Evolutionary conservation across 2,113 vertebrate species (phyloP).

Genomic region (Calyptomena viridis): DNA sequence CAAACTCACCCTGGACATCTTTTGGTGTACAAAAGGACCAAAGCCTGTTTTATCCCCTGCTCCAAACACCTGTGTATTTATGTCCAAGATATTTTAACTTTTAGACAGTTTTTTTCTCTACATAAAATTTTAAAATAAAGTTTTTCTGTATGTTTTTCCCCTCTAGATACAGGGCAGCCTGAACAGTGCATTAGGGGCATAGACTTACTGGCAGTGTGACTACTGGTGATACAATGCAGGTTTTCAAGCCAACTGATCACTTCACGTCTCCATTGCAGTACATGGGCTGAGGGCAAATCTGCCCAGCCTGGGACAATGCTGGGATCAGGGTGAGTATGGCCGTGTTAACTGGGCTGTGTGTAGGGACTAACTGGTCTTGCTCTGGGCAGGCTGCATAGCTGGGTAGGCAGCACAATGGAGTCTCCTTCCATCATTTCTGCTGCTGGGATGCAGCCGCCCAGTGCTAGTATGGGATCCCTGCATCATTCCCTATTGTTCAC

Average conservation of each 20-base stretch:
- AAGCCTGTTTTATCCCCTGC: neutral
- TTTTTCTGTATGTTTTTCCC: neutral
- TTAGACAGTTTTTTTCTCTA: neutral
- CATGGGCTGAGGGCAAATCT: neutral
- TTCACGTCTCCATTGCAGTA: neutral
- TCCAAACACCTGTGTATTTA: neutral
- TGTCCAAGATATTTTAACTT: neutral
- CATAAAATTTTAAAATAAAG: neutral
- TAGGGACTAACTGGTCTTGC: neutral
- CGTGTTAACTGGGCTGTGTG: neutral
- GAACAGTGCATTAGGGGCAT: neutral
- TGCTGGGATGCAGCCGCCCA: neutral
- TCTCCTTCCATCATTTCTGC: neutral
- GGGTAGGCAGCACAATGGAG: rapidly evolving
- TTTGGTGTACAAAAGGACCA: neutral
- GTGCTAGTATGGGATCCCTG: neutral
- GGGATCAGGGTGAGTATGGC: neutral
- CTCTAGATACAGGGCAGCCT: neutral
- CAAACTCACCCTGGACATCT: neutral
- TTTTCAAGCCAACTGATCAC: neutral
- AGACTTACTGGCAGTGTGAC: neutral
- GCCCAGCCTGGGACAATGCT: neutral
- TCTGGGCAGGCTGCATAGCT: neutral
- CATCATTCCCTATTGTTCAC: neutral
- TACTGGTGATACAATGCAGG: neutral